Conservation (phyloP, 2,888 invertebrate species). For the Lochmaea crataegi region DNA sequence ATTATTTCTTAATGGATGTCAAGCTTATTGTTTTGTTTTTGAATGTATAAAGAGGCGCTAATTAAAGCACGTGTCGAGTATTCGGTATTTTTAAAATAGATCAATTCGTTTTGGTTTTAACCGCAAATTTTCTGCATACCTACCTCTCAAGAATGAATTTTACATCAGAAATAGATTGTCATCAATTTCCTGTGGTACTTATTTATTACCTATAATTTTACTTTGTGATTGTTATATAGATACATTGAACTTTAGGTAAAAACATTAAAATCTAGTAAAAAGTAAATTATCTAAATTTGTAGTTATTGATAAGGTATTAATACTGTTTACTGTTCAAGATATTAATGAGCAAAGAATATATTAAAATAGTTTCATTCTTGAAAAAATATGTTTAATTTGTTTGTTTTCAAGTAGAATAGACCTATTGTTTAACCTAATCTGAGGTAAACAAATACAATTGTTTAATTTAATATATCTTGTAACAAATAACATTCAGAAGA, state of each 20-base stretch:
- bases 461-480: no score
- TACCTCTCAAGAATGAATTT: conserved; percentile 5
- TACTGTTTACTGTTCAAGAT: no score
- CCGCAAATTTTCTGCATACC: conserved; percentile 24
- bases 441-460: no score
- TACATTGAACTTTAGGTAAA: background rate
- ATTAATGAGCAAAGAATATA: no score
- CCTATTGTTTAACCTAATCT: no score
- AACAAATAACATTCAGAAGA: no score
- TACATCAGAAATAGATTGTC: background rate
- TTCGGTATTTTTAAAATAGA: conserved; percentile 26
- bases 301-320: no score
- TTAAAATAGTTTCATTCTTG: no score
- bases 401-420: no score
- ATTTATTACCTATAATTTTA: background rate
- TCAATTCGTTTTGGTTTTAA: conserved; percentile 5
- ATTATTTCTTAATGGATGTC: conserved; percentile 3
- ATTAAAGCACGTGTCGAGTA: conserved; percentile 17
- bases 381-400: no score
- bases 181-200: background rate
- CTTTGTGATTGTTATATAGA: background rate
- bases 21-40: conserved; percentile 1
- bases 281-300: background rate
- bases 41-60: conserved; percentile 11
- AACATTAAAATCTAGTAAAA: background rate